Conservation (phyloP, 2,888 invertebrate genomes). For the Melieria picta region DNA sequence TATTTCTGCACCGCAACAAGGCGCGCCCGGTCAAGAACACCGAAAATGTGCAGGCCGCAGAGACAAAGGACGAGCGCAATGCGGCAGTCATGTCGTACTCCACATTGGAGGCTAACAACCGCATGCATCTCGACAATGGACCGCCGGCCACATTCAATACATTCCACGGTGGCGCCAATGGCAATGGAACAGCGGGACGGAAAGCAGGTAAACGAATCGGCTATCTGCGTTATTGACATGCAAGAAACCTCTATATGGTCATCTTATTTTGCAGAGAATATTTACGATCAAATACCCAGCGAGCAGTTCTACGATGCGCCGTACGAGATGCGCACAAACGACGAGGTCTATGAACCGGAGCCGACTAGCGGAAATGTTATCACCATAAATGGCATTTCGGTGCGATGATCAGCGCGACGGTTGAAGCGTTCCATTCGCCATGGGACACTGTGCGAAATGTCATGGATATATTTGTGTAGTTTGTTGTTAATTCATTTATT, state of each 20-base stretch:
- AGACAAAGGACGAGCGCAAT: constrained; percentile 85
- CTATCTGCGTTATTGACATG: background rate
- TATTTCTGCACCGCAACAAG: constrained; percentile 84
- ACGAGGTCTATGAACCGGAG: constrained; percentile 70
- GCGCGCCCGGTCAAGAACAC: constrained; percentile 88
- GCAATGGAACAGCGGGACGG: constrained; percentile 31
- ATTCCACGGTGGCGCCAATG: constrained; percentile 54
- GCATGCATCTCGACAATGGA: constrained; percentile 58
- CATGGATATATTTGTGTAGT: too few species aligned
- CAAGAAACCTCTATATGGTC: background rate
- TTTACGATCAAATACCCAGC: constrained; percentile 73
- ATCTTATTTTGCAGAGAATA: constrained; percentile 61
- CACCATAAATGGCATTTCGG: constrained; percentile 89
- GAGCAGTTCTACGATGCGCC: constrained; percentile 82
- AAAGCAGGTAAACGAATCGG: constrained; percentile 16
- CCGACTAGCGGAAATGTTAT: constrained; percentile 69
- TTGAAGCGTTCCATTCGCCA: background rate
- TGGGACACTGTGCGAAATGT: too few species aligned
- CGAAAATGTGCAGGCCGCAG: constrained; percentile 87
- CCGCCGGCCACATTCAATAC: constrained; percentile 65
- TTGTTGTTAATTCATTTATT: too few species aligned
- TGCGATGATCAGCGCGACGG: constrained; percentile 69
- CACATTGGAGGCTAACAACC: constrained; percentile 75
- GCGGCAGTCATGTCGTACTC: constrained; percentile 92
- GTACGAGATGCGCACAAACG: constrained; percentile 72